Evolutionary conservation across 2,888 invertebrate genomes (phyloP).

Genomic region (Incurvaria masculella): DNA sequence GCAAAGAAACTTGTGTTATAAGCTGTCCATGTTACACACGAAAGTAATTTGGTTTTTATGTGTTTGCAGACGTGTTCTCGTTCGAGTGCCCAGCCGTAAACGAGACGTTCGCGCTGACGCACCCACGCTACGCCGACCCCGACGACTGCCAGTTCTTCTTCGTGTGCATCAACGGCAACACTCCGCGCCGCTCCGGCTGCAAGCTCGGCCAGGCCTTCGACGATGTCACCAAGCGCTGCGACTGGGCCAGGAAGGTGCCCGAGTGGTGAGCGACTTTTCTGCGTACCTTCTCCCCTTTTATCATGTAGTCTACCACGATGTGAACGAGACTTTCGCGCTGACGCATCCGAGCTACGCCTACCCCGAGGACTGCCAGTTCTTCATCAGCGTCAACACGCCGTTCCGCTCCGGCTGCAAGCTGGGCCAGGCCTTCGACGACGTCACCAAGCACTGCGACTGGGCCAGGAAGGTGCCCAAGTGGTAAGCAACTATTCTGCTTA

Average conservation of each 20-base stretch:
- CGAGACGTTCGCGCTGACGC: constrained; percentile 68
- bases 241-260: constrained; percentile 83
- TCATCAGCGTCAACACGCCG: constrained; percentile 84
- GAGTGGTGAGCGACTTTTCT: constrained; percentile 83
- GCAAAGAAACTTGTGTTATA: no score
- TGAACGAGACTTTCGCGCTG: constrained; percentile 67
- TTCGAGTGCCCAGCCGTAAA: constrained; percentile 81
- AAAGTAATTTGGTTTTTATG: no score
- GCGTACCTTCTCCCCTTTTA: no score
- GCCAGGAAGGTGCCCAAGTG: constrained; percentile 86
- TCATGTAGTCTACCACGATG: constrained; percentile 79
- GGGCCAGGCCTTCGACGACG: constrained; percentile 87
- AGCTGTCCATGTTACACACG: no score
- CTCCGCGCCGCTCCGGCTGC: constrained; percentile 82
- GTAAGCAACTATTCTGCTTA: no score
- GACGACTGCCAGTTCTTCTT: constrained; percentile 91
- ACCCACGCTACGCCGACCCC: constrained; percentile 83
- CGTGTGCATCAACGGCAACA: constrained; percentile 86
- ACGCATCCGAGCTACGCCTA: constrained; percentile 87
- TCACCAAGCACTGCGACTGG: constrained; percentile 77
- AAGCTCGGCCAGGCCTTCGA: constrained; percentile 88
- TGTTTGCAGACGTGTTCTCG: constrained; percentile 68
- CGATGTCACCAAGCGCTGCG: constrained; percentile 72
- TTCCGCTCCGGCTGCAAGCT: constrained; percentile 84
- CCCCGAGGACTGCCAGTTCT: constrained; percentile 86